Base-by-base conservation (phyloP, 2,113 vertebrate genomes). In the Mionectes macconnelli region DNA sequence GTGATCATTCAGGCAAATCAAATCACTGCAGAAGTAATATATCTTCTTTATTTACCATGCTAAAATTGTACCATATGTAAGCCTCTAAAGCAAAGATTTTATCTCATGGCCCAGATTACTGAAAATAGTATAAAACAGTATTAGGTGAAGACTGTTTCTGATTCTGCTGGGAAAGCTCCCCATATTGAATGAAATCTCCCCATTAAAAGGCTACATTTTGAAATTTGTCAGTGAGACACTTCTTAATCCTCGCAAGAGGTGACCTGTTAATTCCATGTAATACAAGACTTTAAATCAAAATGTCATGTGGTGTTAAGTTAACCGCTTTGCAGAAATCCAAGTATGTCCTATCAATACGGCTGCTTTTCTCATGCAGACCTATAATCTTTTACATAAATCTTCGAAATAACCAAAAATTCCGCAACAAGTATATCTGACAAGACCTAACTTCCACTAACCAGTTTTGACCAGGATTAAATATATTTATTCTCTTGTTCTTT, bases 261-360 rank as follows among this genome's bases (percentile, higher is more conserved):
- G 47, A 89, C 47, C 24, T 78, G 68, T 70, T 95, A 81, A 93
- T 89, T 89, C 86, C 56, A 67, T 31, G 39, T 67, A 86, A 92
- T 73, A 73, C n/a, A 55, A 86, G 73, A 78, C 39, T 74, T 66
- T 47, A 89, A 95, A 95, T 90, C 86, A 87, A 93, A 95, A 84
- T 44, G 35, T 66, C 83, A 59, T 62, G 45, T 86, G 75, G 63
- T 47, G 90, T 90, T 96, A 88, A 92, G 79, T 35, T 63, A 93
- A 63, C 50, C 52, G 68, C 86, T 73, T 89, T 81, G 40, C 44
- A 96, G 77, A 95, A 94, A 89, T 89, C 56, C 64, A 93, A 75
- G 69, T 39, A 50, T 2, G 2, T 84, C 27, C 42, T 84, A 59
- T 52, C 39, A 66, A 59, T 72, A 56, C 19, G 47, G 27, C 47